A percentile compares a stretch with the other conserved stretches of the same genome.
These are phyloP conservation scores for Cheumatopsyche charites DNA, from an alignment of 1,140 invertebrate genomes.

Conservation along the genomic window DNA sequence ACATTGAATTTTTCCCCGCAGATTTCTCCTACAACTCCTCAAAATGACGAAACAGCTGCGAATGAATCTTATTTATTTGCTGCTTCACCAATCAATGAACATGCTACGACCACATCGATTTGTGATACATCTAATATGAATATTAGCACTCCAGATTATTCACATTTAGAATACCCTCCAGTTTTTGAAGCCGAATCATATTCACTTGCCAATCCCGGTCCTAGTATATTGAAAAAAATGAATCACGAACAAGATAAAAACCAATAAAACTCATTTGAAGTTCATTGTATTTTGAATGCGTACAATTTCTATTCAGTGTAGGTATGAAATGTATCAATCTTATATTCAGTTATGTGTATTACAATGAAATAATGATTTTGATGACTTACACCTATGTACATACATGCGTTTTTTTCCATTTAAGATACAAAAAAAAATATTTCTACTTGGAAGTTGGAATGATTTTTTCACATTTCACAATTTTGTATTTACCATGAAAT, in stretches of 20 bases:
- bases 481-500: no score
- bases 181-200: conserved; percentile 83
- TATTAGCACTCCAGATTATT: conserved; percentile 60
- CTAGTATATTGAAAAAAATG: conserved; percentile 38
- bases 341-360: no score
- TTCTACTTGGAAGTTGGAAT: no score
- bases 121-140: conserved; percentile 37
- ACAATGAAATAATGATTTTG: no score
- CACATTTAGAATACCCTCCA: conserved; percentile 80
- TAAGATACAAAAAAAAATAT: no score
- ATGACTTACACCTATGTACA: no score
- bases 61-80: conserved; percentile 40
- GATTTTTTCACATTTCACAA: no score
- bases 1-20: conserved; percentile 43
- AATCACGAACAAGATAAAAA: conserved; percentile 28
- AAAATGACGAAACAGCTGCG: conserved; percentile 28
- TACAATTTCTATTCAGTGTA: background rate
- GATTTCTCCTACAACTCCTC: conserved; percentile 35
- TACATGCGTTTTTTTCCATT: no score
- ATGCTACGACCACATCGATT: conserved; percentile 19
- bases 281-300: background rate
- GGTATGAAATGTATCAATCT: no score
- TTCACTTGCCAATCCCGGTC: conserved; percentile 66
- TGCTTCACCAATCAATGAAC: conserved; percentile 26
- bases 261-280: background rate